Evolutionary conservation across 2,797 vertebrate species (phyloP), one percentile per base, ranked within the genome.

Genomic region (Rhinichthys osculus): DNA sequence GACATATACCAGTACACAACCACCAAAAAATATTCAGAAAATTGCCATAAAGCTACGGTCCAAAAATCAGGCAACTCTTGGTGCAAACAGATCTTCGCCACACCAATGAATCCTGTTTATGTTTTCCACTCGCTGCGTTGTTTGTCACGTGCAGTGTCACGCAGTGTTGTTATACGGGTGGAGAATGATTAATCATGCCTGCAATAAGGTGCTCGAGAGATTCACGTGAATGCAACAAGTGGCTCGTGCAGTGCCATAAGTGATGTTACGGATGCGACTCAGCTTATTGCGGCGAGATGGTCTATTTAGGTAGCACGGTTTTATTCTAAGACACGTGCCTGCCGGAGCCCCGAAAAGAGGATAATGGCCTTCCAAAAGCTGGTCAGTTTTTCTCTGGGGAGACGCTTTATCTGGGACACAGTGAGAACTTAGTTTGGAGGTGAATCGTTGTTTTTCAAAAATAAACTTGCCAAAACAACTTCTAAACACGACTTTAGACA

Each of bases 391-490:
- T 78, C 81, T 78, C 80, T 23, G 6, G 78, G 78, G 64, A 62
- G 44, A 44, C 71, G 70, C 57, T 64, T 7, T 79, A 86, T 88
- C 83, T 86, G 83, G 87, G 81, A 81, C 83, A 86, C 78, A 87
- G 71, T 19, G 76, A n/a, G 10, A 30, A 33, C 27, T 54, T 79
- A 59, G 35, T 72, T 74, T 44, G 50, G 57, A 87, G 64, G 35
- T 54, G 77, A 84, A 85, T n/a, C 16, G 62, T 23, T n/a, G 30
- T 57, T 40, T 52, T 67, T 79, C 3, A 30, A 30, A 69, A 69
- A 74, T 57, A 23, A 57, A 2, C 8, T 27, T 38, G 77, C n/a
- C 57, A 42, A 78, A 42, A 78, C 62, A 78, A 78, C 11, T 7
- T 47, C 23, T 11, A 76, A 33, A 50, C 27, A 33, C 8, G 4